Evolutionary conservation across 2,113 vertebrate genomes (phyloP).

Genomic region (Chaenogobius annularis): DNA sequence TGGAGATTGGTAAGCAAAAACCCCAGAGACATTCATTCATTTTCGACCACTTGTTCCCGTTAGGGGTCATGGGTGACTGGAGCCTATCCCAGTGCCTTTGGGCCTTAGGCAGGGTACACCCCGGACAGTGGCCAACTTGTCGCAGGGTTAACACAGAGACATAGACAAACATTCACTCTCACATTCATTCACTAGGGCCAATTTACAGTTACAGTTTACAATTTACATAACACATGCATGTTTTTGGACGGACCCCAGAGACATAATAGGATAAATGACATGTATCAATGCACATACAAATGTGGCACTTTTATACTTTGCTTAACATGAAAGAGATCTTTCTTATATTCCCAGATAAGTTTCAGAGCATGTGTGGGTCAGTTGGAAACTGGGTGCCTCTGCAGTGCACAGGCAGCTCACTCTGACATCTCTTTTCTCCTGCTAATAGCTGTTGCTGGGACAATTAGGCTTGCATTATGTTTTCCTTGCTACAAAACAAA

Average conservation of each 20-base stretch:
- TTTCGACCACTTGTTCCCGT: too few species aligned
- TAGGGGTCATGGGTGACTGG: too few species aligned
- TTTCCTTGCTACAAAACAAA: slow-evolving; percentile 61
- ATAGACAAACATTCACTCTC: too few species aligned
- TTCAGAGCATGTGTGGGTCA: neutral
- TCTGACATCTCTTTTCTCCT: slow-evolving; percentile 37
- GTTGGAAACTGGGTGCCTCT: neutral
- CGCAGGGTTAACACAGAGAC: too few species aligned
- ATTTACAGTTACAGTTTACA: too few species aligned
- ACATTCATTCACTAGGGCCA: too few species aligned
- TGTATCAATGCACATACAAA: neutral
- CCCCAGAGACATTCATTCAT: neutral
- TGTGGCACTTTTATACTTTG: neutral
- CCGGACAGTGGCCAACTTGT: too few species aligned
- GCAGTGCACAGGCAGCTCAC: slow-evolving; percentile 8
- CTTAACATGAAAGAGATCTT: neutral
- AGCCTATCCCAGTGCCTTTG: too few species aligned
- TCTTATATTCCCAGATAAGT: neutral
- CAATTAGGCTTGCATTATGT: slow-evolving; percentile 62
- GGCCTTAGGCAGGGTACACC: too few species aligned
- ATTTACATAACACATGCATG: too few species aligned
- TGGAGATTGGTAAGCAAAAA: neutral
- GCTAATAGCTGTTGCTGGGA: slow-evolving; percentile 57
- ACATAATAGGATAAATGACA: neutral
- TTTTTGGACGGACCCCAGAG: too few species aligned